Evolutionary conservation across 2,113 vertebrate genomes (phyloP).

Genomic region (Geothlypis trichas): DNA sequence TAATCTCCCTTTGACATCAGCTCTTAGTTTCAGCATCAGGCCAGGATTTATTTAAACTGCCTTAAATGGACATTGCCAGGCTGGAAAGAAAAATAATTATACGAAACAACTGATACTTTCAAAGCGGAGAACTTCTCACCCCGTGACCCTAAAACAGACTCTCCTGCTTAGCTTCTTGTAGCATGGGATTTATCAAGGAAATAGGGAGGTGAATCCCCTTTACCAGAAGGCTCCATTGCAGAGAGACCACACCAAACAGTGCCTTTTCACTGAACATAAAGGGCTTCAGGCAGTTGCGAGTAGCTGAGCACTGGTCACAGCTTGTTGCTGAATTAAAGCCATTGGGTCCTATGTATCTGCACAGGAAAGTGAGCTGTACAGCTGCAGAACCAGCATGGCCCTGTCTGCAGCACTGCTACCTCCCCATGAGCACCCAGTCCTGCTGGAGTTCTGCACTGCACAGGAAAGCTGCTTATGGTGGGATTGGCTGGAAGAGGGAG

Average conservation of each 20-base stretch:
- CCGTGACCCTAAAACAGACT: neutral
- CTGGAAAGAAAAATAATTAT: slow-evolving; percentile 48
- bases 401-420: neutral
- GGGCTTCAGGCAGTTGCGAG: neutral
- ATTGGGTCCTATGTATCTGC: fast-evolving
- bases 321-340: neutral
- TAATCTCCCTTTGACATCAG: neutral
- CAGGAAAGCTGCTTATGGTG: neutral
- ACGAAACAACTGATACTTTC: slow-evolving; percentile 16
- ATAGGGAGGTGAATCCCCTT: neutral
- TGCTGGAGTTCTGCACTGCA: neutral
- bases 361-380: neutral
- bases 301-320: neutral
- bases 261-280: neutral
- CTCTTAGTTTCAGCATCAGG: neutral
- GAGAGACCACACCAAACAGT: neutral
- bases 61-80: slow-evolving; percentile 6
- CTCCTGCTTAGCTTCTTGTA: neutral
- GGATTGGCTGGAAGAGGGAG: neutral
- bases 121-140: neutral
- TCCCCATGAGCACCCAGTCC: neutral
- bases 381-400: neutral
- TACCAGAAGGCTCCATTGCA: neutral
- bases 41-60: slow-evolving; percentile 20
- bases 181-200: neutral